Conservation (phyloP, 2,797 vertebrate genomes). For the Hephaestus fuliginosus region DNA sequence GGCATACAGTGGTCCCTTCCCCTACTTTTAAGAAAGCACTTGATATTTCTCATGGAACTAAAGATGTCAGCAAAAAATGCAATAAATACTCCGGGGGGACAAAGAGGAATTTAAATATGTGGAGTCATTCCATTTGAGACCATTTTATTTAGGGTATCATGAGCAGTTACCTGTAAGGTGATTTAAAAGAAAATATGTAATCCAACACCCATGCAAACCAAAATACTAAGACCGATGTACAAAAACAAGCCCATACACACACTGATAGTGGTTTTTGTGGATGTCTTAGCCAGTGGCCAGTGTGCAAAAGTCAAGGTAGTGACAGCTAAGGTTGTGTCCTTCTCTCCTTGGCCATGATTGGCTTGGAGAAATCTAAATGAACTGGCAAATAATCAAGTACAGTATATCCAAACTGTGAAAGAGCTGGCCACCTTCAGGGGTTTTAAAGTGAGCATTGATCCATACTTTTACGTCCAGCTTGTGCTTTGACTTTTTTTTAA, state of each 20-base stretch:
- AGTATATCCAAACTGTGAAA: not conserved
- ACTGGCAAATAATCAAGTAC: not conserved
- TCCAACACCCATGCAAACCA: not conserved
- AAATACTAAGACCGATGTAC: not conserved
- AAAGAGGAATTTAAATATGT: not conserved
- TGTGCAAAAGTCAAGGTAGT: not conserved
- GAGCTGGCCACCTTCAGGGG: not conserved
- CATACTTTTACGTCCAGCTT: not conserved
- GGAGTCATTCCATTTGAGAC: not conserved
- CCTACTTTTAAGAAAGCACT: slow-evolving; percentile 17
- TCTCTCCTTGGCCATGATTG: not conserved
- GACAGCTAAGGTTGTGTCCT: not conserved
- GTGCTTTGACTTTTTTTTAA: not conserved
- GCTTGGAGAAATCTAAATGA: not conserved
- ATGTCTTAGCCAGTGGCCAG: not conserved
- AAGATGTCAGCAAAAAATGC: not conserved
- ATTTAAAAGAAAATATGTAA: not conserved
- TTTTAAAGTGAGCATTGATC: not conserved
- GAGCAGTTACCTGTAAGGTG: not conserved
- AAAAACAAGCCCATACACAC: not conserved
- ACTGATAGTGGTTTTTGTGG: not conserved
- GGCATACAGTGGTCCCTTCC: not conserved
- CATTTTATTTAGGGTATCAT: not conserved
- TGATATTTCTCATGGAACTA: not conserved
- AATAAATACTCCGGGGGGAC: not conserved